Base-by-base conservation (phyloP, 2,113 vertebrate species). In the Chelonoidis abingdonii region DNA sequence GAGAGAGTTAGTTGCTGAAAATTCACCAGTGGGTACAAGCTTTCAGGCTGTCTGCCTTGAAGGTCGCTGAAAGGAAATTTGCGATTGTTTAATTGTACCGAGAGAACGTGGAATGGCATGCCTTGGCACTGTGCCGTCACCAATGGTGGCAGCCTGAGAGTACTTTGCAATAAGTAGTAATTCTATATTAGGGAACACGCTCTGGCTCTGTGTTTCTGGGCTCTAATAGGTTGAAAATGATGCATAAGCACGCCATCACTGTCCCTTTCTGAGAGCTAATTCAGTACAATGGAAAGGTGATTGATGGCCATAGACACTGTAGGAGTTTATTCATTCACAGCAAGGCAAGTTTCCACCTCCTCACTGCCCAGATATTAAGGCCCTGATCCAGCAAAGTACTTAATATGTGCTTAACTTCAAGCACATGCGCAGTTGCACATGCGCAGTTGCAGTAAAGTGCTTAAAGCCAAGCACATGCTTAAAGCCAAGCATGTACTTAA, bases 121-220 rank as follows among this genome's bases (percentile, higher is more conserved):
- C 47, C 38, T 10, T 87, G 24, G 38, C 82, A 82, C 3, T 21
- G 1, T 50, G 16, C 50, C 78, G 76, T 25, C 88, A 79, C 27
- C 86, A 91, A 65, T 9, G 3, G 0, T 2, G 57, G 82, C 50
- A 1, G 0, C 22, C 6, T 0, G 10, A 35, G 76, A 57, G 76
- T 31, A 38, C 2, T 1, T 2, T 80, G 54, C 22, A 41, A 3
- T 2, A 24, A 1, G 1, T 1, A 44, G 49, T 62, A 0, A 0
- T 69, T 47, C 72, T 92, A 2, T 35, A 11, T 81, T 72, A 84
- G 86, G 44, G 19, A 88, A 92, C 53, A 5, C 11, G 10, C 62
- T 84, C 44, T 57, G 21, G 5, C 53, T 41, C n/a, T 22, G 41
- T 31, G 13, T 53, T 88, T 83, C 44, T 84, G 90, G 59, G 59